A percentile compares a stretch with the other conserved stretches of the same genome.
Evolutionary conservation across 2,888 invertebrate genomes (phyloP).

Genomic region (Biston betularia): DNA sequence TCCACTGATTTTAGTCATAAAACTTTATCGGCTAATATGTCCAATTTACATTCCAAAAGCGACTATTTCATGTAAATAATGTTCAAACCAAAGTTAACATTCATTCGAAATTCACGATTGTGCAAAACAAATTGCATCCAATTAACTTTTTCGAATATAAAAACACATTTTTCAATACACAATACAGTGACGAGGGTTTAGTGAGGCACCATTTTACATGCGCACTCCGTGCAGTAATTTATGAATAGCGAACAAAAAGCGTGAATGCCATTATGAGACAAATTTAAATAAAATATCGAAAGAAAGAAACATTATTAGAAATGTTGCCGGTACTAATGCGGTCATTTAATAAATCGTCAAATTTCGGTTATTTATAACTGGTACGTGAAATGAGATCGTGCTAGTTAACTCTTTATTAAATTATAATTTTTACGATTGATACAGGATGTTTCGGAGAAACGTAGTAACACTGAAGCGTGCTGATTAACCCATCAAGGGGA

Average conservation of each 20-base stretch:
- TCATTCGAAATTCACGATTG: conserved; percentile 3
- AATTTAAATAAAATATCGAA: conserved; percentile 47
- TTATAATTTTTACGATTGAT: too few relatives aligned
- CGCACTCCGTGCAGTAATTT: conserved; percentile 33
- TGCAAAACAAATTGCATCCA: conserved; percentile 13
- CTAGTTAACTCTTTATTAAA: too few relatives aligned
- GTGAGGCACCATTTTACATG: conserved; percentile 23
- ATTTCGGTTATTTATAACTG: too few relatives aligned
- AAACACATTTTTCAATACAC: conserved; percentile 26
- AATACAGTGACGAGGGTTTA: conserved; percentile 26
- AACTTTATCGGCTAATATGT: too few relatives aligned
- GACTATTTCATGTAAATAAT: background rate
- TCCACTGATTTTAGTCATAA: too few relatives aligned
- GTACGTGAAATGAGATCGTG: too few relatives aligned
- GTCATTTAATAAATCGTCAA: too few relatives aligned
- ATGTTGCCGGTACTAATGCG: background rate
- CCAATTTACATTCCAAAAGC: too few relatives aligned
- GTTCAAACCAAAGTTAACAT: background rate
- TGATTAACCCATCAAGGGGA: too few relatives aligned
- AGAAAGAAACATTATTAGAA: conserved; percentile 40
- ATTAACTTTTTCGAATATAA: conserved; percentile 4
- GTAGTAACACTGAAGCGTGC: too few relatives aligned
- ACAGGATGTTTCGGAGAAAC: too few relatives aligned
- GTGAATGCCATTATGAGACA: conserved; percentile 36
- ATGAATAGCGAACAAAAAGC: conserved; percentile 34